Base-by-base conservation (phyloP, 2,113 vertebrate species). In the Hippocampus mohnikei region DNA sequence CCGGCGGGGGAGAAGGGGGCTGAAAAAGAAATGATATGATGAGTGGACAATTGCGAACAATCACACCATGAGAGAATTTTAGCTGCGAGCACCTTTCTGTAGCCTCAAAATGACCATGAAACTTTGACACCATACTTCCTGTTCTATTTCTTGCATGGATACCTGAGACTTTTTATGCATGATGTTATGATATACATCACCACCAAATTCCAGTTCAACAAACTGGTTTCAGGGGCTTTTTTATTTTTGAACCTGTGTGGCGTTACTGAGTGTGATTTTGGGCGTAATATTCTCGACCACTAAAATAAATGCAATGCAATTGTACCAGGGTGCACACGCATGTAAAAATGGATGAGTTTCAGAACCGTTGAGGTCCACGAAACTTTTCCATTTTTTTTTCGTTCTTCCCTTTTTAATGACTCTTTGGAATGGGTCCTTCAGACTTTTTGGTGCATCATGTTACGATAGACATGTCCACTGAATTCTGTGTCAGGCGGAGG, bases 1-100 rank as follows among this genome's bases (percentile, higher is more conserved):
- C 92, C 94, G 7, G 93, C 88, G 44, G 95, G 93, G 70, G 93
- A 93, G 80, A 96, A 98, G 27, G 97, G 97, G 84, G 95, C 97
- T 99, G 87, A 20, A 64, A 29, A 44, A 71, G 42, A 72, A 69
- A 78, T 27, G 67, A 75, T 55, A 56, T 66, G 71, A 88, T 75
- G 50, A 71, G 60, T 73, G 61, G 67, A 84, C 77, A 78, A 72
- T 77, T 25, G 58, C 65, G 67, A 73, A 79, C 77, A 78, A 71
- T 78, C 67, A 79, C 23, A 40, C 48, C 55, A 83, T 71, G 16
- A 60, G 15, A 33, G 3, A 13, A 60, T 18, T 60, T 29, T 29
- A 23, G 7, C 52, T 23, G 52, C 7, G 48, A 52, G 48, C 48
- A 20, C 27, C 27, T 16, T 16, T 3, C 33, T 59, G 15, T 18